A percentile compares a stretch with the other conserved stretches of the same genome.
These are phyloP conservation scores for Cyprinella venusta DNA, from an alignment of 2,797 vertebrate species.

Conservation along the genomic window DNA sequence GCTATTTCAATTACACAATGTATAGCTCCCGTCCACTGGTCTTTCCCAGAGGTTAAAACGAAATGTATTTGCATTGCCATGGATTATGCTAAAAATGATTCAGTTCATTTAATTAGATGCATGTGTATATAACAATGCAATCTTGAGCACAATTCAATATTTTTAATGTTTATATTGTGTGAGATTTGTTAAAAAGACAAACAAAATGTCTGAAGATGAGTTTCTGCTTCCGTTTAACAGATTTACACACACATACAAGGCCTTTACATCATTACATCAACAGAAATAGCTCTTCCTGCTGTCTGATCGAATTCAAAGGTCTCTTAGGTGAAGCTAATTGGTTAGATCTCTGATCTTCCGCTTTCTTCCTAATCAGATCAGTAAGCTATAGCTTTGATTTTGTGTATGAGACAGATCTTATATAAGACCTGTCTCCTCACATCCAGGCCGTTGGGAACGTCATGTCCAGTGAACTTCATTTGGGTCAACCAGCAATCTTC, in stretches of 20 bases:
- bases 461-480: slow-evolving; percentile 6
- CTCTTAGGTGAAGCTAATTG: slow-evolving; percentile 37
- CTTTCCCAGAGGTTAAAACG: slow-evolving; percentile 18
- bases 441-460: slow-evolving; percentile 11
- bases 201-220: neutral
- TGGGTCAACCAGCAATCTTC: slow-evolving; percentile 29
- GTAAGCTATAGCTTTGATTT: slow-evolving; percentile 35
- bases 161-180: neutral
- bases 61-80: neutral
- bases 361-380: slow-evolving; percentile 32
- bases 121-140: neutral
- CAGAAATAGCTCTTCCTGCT: neutral
- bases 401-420: slow-evolving; percentile 36
- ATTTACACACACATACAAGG: neutral
- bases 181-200: neutral
- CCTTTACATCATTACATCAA: slow-evolving; percentile 13
- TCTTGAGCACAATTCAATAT: neutral
- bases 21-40: neutral
- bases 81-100: neutral
- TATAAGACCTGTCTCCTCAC: slow-evolving; percentile 41
- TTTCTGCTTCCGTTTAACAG: neutral
- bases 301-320: slow-evolving; percentile 28
- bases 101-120: neutral
- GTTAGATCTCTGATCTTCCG: neutral
- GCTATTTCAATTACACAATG: slow-evolving; percentile 6